Evolutionary conservation across 2,797 vertebrate species (phyloP).

Genomic region (Micropoecilia bifurca): DNA sequence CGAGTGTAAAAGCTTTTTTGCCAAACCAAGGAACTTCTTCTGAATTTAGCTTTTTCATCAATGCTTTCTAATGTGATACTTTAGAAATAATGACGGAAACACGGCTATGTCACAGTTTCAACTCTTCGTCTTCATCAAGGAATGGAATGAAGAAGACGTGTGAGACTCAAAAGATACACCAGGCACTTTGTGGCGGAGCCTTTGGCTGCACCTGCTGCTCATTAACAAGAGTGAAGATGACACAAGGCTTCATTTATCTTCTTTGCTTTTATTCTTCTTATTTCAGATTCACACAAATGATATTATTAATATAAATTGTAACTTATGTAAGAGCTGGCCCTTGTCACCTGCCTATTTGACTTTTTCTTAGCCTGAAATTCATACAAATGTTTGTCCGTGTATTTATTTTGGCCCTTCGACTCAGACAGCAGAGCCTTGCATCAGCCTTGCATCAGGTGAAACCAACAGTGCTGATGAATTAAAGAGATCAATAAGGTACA

Average conservation of each 20-base stretch:
- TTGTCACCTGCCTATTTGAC: neutral
- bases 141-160: no score
- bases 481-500: constrained; percentile 73
- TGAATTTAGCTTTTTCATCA: no score
- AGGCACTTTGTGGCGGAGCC: no score
- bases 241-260: neutral
- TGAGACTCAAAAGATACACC: no score
- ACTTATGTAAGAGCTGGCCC: neutral
- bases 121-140: no score
- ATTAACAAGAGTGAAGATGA: neutral
- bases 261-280: neutral
- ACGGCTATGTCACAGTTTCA: no score
- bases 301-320: neutral
- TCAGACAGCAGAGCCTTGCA: constrained; percentile 15
- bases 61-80: no score
- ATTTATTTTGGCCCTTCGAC: neutral
- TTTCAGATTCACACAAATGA: neutral
- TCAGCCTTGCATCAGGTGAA: constrained; percentile 54
- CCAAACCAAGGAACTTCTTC: no score
- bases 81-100: no score
- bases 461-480: constrained; percentile 65
- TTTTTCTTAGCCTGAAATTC: neutral
- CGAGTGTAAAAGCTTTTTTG: no score
- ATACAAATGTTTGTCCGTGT: neutral
- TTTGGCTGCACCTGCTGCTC: neutral